Evolutionary conservation across 2,888 invertebrate genomes (phyloP).

Genomic region (Hyppa rectilinea): DNA sequence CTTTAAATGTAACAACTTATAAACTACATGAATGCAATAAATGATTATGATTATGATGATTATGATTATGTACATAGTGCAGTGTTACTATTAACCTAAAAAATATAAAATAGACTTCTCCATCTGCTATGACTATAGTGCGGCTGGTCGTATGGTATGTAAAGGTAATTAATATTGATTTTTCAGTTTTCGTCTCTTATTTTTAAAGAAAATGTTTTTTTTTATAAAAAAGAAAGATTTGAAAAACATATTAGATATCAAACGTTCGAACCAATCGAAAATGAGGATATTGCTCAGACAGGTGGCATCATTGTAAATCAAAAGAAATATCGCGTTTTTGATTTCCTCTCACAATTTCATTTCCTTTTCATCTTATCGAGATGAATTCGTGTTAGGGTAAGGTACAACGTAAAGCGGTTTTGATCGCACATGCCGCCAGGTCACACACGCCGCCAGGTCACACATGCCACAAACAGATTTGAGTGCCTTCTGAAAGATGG

Average conservation of each 20-base stretch:
- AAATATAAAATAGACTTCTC: not conserved
- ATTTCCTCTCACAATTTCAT: not conserved
- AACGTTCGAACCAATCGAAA: not conserved
- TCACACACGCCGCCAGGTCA: conserved; percentile 27
- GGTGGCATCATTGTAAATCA: not conserved
- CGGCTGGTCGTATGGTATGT: too few relatives aligned
- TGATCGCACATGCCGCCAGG: conserved; percentile 20
- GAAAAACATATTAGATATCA: not conserved
- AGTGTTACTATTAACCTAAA: not conserved
- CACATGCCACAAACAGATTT: conserved; percentile 17
- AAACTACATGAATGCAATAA: too few relatives aligned
- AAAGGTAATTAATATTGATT: too few relatives aligned
- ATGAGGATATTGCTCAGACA: not conserved
- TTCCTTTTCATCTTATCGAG: too few relatives aligned
- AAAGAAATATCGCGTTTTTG: not conserved
- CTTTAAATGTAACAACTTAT: too few relatives aligned
- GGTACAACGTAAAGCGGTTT: not conserved
- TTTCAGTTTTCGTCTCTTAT: too few relatives aligned
- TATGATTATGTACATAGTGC: too few relatives aligned
- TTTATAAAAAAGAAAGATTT: too few relatives aligned
- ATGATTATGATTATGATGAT: too few relatives aligned
- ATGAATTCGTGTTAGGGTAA: not conserved
- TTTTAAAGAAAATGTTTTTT: not conserved
- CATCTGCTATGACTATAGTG: not conserved
- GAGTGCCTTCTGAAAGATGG: conserved; percentile 27